Percentiles rank a stretch among this genome's conserved stretches.
These are phyloP conservation scores for Lochmaea crataegi DNA, from an alignment of 2,888 invertebrate species.

Conservation along the genomic window DNA sequence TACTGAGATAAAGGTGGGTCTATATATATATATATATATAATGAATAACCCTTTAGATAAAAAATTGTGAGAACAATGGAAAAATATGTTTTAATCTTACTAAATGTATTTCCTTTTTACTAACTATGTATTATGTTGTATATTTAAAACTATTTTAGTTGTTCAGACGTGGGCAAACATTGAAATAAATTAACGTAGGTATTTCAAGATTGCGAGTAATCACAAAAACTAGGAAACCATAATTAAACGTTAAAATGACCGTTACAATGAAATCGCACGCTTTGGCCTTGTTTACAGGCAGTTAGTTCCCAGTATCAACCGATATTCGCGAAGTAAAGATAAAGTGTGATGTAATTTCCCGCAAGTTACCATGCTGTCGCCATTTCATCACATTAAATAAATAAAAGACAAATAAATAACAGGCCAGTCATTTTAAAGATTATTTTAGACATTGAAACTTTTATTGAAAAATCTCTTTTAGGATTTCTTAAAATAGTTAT, in stretches of 20 bases:
- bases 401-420: neutral
- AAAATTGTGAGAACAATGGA: no score
- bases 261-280: neutral
- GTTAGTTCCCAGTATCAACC: conserved; percentile 9
- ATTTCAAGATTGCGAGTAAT: neutral
- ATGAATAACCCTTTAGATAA: no score
- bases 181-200: neutral
- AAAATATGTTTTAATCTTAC: no score
- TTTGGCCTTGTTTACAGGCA: conserved; percentile 2
- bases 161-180: neutral
- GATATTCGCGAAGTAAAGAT: conserved; percentile 7
- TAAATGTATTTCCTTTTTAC: no score
- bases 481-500: no score
- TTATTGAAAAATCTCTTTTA: no score
- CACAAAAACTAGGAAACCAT: neutral
- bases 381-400: neutral
- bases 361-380: neutral
- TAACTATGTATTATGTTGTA: no score
- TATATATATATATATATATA: no score
- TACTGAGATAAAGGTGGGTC: no score
- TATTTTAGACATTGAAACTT: neutral
- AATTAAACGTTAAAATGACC: neutral
- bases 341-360: conserved; percentile 12
- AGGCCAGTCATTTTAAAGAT: neutral
- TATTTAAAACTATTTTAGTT: neutral